phyloP scores from a whole-genome alignment of 2,888 invertebrate genomes.

The Abrostola tripartita region DNA sequence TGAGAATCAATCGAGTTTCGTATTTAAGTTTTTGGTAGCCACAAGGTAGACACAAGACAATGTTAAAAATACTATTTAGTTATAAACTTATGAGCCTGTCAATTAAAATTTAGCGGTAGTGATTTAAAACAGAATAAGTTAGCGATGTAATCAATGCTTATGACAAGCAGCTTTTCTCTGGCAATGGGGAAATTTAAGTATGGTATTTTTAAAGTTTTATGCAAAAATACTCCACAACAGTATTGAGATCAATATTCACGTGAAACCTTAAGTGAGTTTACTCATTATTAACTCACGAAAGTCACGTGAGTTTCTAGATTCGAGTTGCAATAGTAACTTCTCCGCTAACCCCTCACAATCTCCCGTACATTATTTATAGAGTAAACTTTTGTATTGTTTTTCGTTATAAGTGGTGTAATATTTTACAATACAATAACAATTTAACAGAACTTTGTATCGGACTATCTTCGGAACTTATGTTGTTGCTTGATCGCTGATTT shows the following conservation, averaged over 20 bases:
- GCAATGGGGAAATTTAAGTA: too few relatives aligned
- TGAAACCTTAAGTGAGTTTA: not conserved
- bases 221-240: too few relatives aligned
- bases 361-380: slow-evolving; percentile 79
- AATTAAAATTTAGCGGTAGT: too few relatives aligned
- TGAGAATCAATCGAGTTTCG: not conserved
- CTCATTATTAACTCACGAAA: not conserved
- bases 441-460: slow-evolving; percentile 49
- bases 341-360: slow-evolving; percentile 61
- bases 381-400: slow-evolving; percentile 79
- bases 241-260: not conserved
- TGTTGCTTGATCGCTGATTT: slow-evolving; percentile 51
- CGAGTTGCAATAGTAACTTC: slow-evolving; percentile 56
- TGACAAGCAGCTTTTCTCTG: too few relatives aligned
- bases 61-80: too few relatives aligned
- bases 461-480: slow-evolving; percentile 48
- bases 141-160: too few relatives aligned
- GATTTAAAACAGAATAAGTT: too few relatives aligned
- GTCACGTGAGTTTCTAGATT: not conserved
- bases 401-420: slow-evolving; percentile 69
- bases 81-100: too few relatives aligned
- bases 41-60: too few relatives aligned
- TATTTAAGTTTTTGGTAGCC: too few relatives aligned
- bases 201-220: too few relatives aligned
- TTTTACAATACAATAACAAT: slow-evolving; percentile 65